Conservation (phyloP, 1,140 invertebrate genomes). For the Drosophila pseudoobscura region DNA sequence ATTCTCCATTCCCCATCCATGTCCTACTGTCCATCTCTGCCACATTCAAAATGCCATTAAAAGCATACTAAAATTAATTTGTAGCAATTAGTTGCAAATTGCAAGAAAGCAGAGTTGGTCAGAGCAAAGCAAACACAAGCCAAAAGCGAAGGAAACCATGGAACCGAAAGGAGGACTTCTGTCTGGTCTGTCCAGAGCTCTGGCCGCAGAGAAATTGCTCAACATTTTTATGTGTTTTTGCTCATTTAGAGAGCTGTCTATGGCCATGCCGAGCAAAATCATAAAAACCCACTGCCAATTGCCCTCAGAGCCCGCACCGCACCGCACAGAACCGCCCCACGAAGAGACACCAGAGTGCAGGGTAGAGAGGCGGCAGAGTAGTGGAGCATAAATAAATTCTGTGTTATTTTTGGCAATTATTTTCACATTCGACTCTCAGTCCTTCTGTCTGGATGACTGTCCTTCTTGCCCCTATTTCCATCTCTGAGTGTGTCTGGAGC, state of each 20-base stretch:
- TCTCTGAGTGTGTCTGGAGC: slow-evolving; percentile 27
- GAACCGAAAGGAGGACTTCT: slow-evolving; percentile 5
- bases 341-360: background rate
- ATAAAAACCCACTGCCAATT: slow-evolving; percentile 71
- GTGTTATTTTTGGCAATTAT: slow-evolving; percentile 81
- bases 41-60: slow-evolving; percentile 81
- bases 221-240: slow-evolving; percentile 81
- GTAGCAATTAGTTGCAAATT: slow-evolving; percentile 81
- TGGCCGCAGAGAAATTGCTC: slow-evolving; percentile 61
- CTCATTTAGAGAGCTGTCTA: slow-evolving; percentile 69
- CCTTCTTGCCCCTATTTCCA: background rate
- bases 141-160: slow-evolving; percentile 5
- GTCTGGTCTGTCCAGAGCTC: slow-evolving; percentile 19
- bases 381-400: slow-evolving; percentile 75
- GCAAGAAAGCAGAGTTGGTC: slow-evolving; percentile 58
- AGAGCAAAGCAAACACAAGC: slow-evolving; percentile 32
- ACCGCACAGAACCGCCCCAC: background rate
- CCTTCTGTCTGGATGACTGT: slow-evolving; percentile 21
- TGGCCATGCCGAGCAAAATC: slow-evolving; percentile 59
- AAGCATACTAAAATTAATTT: slow-evolving; percentile 82
- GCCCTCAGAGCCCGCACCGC: slow-evolving; percentile 1
- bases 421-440: slow-evolving; percentile 75
- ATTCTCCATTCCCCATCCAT: background rate
- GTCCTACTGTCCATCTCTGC: slow-evolving; percentile 43
- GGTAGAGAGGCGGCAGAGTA: slow-evolving; percentile 22